phyloP scores from a whole-genome alignment of 2,888 invertebrate species.

The Smittia aterrima region DNA sequence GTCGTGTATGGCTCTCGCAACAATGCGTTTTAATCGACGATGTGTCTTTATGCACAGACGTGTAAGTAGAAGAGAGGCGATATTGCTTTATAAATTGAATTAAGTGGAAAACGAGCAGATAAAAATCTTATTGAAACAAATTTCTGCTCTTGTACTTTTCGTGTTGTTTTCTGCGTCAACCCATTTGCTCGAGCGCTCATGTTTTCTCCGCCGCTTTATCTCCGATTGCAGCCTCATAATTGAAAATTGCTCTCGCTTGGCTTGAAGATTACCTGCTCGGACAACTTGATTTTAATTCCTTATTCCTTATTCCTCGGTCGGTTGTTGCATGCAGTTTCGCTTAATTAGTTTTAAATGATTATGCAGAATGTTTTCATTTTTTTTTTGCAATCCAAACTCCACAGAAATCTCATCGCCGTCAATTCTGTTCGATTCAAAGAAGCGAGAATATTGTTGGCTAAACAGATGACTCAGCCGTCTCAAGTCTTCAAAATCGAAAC shows the following conservation, averaged over 20 bases:
- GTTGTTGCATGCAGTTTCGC: background rate
- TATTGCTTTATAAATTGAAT: slow-evolving; percentile 40
- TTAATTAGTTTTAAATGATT: slow-evolving; percentile 19
- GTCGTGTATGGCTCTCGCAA: background rate
- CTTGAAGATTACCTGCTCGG: slow-evolving; percentile 9
- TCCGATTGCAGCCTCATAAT: slow-evolving; percentile 31
- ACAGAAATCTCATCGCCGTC: background rate
- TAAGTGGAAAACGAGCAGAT: slow-evolving; percentile 40
- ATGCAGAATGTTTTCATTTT: background rate
- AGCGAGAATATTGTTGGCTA: background rate
- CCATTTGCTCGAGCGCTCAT: slow-evolving; percentile 6
- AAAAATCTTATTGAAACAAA: slow-evolving; percentile 41
- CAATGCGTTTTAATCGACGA: slow-evolving; percentile 28
- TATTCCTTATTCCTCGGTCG: background rate
- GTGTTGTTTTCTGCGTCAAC: slow-evolving; percentile 25
- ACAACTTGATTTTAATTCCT: slow-evolving; percentile 32
- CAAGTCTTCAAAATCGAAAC: background rate
- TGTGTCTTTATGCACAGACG: slow-evolving; percentile 19
- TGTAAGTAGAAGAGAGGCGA: background rate
- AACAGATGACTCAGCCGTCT: slow-evolving; percentile 22
- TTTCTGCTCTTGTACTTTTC: slow-evolving; percentile 37
- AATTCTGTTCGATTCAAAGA: background rate
- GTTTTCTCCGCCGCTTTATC: slow-evolving; percentile 27
- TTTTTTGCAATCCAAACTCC: background rate
- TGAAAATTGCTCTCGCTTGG: slow-evolving; percentile 32